Base-by-base conservation (phyloP, 1,140 invertebrate species). In the Aphis gossypii region DNA sequence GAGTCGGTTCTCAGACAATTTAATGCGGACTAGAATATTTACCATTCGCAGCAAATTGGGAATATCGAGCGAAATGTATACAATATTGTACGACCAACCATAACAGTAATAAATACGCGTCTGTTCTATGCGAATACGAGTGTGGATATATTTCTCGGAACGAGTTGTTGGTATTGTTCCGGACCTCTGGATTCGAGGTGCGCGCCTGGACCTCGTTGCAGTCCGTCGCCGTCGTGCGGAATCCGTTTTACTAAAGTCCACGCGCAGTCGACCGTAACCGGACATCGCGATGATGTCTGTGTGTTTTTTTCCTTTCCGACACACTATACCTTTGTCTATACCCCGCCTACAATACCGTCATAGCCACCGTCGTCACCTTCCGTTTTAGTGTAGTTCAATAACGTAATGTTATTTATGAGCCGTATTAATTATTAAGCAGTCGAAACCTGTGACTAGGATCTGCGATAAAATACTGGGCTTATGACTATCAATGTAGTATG, bases 61-160 rank as follows among this genome's bases (percentile, higher is more conserved):
- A 90, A 60, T 90, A 90, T 90, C 38, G 51, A 60, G 23, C 41
- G 23, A 46, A 56, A 90, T 30, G 88, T 8, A 44, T 7, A 90
- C 54, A 35, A 41, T 60, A 90, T 51, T 48, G 8, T 51, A 38
- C 3, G 38, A 21, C 46, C 11, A 23, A 21, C 46, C 11, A 87
- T 87, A 76, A 51, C 83, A 48, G 46, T n/a, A 41, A 41, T 60
- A 90, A 60, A 90, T 38, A 60, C 21, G 2, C 54, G 35, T 30
- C 38, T 44, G 56, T 4, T 60, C 54, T 44, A 90, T 90, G 18
- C 3, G 54, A 76, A 76, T 30, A 90, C 23, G 35, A 90, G 46
- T 88, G 86, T 88, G 46, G 86, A 46, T 88, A 35, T 56, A 90
- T 90, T 90, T 90, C 18, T 21, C 54, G 23, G 30, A 90, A 90